Conservation (phyloP, 92 coral and sea anemone species). For the Umimayanthus chanpuru region DNA sequence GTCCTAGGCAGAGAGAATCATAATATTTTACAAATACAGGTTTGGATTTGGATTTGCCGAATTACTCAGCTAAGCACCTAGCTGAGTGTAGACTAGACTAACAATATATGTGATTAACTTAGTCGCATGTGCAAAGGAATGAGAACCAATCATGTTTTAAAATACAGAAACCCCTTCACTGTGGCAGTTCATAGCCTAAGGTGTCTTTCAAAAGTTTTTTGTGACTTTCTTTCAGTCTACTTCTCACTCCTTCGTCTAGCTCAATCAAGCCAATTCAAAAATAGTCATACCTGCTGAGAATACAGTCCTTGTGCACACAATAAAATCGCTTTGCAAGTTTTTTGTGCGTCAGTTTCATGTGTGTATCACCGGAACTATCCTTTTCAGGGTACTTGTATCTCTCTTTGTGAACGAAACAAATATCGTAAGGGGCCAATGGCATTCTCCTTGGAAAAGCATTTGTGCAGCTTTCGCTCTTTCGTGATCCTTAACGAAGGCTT, state of each 20-base stretch:
- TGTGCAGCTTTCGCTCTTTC: too few species aligned
- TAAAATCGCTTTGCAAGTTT: too few species aligned
- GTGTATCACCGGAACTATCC: too few species aligned
- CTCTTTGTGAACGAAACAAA: too few species aligned
- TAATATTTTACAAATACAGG: slow-evolving; percentile 10
- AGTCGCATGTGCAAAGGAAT: slow-evolving; percentile 24
- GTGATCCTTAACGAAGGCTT: slow-evolving; percentile 19
- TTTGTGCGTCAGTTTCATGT: too few species aligned
- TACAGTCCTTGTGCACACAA: not conserved
- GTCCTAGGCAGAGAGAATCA: slow-evolving; percentile 3
- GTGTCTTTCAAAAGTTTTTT: slow-evolving; percentile 37
- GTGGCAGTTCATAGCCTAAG: slow-evolving; percentile 29
- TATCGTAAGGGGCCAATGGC: slow-evolving; percentile 29
- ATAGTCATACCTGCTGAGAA: too few species aligned
- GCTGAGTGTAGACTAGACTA: slow-evolving; percentile 26
- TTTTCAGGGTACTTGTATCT: too few species aligned
- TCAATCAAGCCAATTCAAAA: slow-evolving; percentile 35
- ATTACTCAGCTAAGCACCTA: slow-evolving; percentile 1
- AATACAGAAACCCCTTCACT: slow-evolving; percentile 26
- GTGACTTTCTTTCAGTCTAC: slow-evolving; percentile 34
- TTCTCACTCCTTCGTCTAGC: slow-evolving; percentile 28
- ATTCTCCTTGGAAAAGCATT: not conserved
- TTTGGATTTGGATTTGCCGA: too few species aligned
- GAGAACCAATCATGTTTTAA: slow-evolving; percentile 20
- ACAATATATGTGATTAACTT: slow-evolving; percentile 28